Evolutionary conservation across 1,140 invertebrate genomes (phyloP).

Genomic region (Pantala flavescens): DNA sequence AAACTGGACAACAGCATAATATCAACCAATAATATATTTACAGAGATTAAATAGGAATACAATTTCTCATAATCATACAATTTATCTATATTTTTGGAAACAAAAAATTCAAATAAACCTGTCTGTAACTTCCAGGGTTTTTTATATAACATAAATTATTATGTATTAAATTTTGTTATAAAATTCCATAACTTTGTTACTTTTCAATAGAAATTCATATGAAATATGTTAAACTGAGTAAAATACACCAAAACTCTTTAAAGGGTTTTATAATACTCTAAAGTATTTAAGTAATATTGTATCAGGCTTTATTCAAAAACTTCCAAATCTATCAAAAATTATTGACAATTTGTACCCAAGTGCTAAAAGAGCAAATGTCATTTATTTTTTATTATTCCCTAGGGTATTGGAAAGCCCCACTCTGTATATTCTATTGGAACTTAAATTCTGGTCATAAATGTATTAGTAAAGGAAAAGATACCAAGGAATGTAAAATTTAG

Average conservation of each 20-base stretch:
- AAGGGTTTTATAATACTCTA: neutral
- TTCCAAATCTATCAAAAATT: neutral
- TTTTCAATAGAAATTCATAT: neutral
- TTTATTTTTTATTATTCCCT: neutral
- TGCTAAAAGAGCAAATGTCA: slow-evolving; percentile 9
- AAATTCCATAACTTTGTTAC: neutral
- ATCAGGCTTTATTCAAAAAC: neutral
- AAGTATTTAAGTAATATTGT: neutral
- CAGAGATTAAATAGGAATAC: neutral
- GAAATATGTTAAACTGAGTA: neutral
- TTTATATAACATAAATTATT: neutral
- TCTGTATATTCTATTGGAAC: too few relatives aligned
- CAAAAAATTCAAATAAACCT: neutral
- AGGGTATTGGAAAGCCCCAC: neutral
- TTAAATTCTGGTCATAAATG: too few relatives aligned
- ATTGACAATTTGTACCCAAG: neutral
- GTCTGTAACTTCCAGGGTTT: neutral
- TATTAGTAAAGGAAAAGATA: too few relatives aligned
- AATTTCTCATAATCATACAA: neutral
- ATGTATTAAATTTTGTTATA: neutral
- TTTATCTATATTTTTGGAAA: neutral
- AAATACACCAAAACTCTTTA: neutral
- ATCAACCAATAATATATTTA: slow-evolving; percentile 1
- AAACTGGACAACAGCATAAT: neutral
- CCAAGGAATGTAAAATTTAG: too few relatives aligned